Conservation (phyloP, 2,797 vertebrate genomes). For the Acrossocheilus wenchowensis region DNA sequence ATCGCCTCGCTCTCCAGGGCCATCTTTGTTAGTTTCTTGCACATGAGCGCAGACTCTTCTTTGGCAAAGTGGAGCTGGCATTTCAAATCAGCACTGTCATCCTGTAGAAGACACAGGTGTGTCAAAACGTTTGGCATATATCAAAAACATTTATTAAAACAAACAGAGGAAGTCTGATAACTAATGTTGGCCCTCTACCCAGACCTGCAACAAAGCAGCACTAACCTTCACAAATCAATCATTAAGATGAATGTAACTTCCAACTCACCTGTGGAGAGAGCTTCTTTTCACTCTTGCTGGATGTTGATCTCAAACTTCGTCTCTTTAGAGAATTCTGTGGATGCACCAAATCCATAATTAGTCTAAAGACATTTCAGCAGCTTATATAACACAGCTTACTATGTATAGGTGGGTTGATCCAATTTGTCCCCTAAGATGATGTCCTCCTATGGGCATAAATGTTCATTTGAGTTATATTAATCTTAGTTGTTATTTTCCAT, state of each 20-base stretch:
- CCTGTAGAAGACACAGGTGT: conserved; percentile 73
- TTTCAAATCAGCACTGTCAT: conserved; percentile 92
- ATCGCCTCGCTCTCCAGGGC: conserved; percentile 90
- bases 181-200: background rate
- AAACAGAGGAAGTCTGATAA: background rate
- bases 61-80: conserved; percentile 98
- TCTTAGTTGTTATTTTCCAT: conserved; percentile 38
- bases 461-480: conserved; percentile 5
- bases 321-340: conserved; percentile 90
- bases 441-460: conserved; percentile 27
- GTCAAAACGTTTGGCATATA: background rate
- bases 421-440: background rate
- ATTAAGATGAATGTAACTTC: conserved; percentile 34
- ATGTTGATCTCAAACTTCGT: conserved; percentile 83
- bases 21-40: conserved; percentile 95
- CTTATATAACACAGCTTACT: background rate
- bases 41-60: conserved; percentile 96
- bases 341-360: conserved; percentile 50
- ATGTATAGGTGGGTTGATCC: background rate
- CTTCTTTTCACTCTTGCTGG: conserved; percentile 88
- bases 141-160: background rate
- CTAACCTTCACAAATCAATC: background rate
- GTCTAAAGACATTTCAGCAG: background rate
- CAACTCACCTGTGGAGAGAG: conserved; percentile 84
- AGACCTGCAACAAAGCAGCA: background rate